phyloP scores from a whole-genome alignment of 2,113 vertebrate genomes.

The Thinocorus orbignyianus region DNA sequence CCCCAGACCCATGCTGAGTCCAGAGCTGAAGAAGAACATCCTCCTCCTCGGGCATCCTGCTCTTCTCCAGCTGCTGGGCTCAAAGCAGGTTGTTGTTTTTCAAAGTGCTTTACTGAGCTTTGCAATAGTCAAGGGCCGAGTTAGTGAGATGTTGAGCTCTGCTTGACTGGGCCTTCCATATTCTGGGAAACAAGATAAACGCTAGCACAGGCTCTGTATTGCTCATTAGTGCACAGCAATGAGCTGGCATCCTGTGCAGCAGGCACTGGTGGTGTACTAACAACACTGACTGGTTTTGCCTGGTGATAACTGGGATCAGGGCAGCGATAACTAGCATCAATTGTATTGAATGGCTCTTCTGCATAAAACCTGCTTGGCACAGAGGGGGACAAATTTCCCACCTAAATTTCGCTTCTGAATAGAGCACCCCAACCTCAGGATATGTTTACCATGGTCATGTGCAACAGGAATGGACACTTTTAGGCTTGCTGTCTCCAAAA shows the following conservation, averaged over 20 bases:
- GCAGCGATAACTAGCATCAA: neutral
- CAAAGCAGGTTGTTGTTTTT: neutral
- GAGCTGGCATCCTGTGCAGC: neutral
- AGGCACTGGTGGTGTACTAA: accelerated
- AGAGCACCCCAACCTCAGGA: neutral
- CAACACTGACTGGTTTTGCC: neutral
- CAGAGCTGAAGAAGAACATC: accelerated
- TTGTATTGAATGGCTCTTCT: neutral
- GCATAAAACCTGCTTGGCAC: accelerated
- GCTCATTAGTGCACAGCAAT: neutral
- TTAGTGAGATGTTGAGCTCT: neutral
- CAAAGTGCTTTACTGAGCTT: neutral
- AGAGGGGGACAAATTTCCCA: neutral
- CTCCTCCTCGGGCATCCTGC: neutral
- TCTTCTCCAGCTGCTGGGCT: neutral
- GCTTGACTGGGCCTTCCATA: neutral
- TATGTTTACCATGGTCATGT: neutral
- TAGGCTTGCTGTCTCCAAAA: neutral
- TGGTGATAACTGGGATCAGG: neutral
- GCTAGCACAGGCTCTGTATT: neutral
- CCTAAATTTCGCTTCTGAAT: no score
- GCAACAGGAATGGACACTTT: neutral
- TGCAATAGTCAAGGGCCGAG: neutral
- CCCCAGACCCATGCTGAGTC: accelerated
- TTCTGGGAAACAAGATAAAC: neutral